Conservation (phyloP, 2,113 vertebrate genomes). For the Bujurquina vittata region DNA sequence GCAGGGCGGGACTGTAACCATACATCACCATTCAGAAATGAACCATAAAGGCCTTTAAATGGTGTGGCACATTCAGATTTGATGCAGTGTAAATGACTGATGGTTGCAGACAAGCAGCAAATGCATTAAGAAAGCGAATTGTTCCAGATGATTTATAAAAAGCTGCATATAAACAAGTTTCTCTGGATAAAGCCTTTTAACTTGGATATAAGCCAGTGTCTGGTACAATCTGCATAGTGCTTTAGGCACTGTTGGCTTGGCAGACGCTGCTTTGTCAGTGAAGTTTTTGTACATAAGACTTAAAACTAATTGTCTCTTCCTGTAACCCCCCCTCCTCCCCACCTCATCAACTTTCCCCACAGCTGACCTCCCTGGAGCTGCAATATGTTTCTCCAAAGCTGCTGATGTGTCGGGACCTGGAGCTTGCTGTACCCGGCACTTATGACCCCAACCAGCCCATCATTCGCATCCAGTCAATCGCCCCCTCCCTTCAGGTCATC, state of each 20-base stretch:
- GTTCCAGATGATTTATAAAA: conserved; percentile 13
- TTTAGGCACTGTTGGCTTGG: conserved; percentile 19
- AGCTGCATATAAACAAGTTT: conserved; percentile 13
- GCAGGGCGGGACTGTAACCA: neutral
- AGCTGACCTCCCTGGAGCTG: conserved; percentile 96
- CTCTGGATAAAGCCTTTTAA: neutral
- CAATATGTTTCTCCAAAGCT: conserved; percentile 98
- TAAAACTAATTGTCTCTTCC: conserved; percentile 36
- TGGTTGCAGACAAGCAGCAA: conserved; percentile 13
- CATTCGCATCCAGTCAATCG: conserved; percentile 97
- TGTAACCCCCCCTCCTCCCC: neutral
- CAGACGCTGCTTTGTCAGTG: neutral
- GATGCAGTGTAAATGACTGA: conserved; percentile 8
- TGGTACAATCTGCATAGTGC: conserved; percentile 28
- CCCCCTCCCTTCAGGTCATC: conserved; percentile 96
- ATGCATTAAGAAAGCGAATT: conserved; percentile 18
- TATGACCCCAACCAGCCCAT: conserved; percentile 98
- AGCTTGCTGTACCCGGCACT: conserved; percentile 94
- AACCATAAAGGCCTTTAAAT: conserved; percentile 19
- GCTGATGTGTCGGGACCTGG: conserved; percentile 97
- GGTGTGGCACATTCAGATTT: neutral
- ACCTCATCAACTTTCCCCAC: conserved; percentile 40
- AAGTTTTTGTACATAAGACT: conserved; percentile 8
- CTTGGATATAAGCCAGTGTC: conserved; percentile 7
- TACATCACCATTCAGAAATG: conserved; percentile 32